phyloP scores from a whole-genome alignment of 2,888 invertebrate genomes.

The Pristionchus japonicus region DNA sequence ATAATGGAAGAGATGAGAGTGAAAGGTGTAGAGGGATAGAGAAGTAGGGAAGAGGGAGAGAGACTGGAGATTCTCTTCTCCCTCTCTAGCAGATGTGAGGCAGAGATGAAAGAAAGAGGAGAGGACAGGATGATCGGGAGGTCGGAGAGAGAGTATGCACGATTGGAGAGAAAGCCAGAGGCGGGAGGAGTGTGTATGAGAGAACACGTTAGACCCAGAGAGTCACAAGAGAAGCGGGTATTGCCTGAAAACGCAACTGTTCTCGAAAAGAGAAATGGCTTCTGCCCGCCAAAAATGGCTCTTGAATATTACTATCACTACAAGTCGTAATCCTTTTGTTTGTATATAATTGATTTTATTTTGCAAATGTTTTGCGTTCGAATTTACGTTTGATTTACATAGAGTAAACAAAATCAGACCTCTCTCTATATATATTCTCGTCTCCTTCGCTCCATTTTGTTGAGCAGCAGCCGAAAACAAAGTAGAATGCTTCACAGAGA shows the following conservation, averaged over 20 bases:
- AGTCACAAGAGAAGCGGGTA: not conserved
- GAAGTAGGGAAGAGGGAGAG: constrained; percentile 50
- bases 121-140: too few species aligned
- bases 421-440: not conserved
- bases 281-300: not conserved
- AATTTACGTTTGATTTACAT: too few species aligned
- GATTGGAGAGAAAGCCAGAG: not conserved
- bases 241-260: not conserved
- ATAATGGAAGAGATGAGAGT: not conserved
- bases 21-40: constrained; percentile 1
- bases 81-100: not conserved
- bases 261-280: not conserved
- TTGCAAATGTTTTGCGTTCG: too few species aligned
- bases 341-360: too few species aligned
- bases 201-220: not conserved
- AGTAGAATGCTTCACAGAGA: not conserved
- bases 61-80: constrained; percentile 40
- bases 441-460: not conserved
- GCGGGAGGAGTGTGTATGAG: not conserved
- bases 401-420: not conserved
- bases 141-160: too few species aligned
- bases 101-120: not conserved
- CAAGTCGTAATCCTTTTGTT: too few species aligned
- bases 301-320: too few species aligned
- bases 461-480: not conserved